These are phyloP conservation scores for Archaeoteleia sp. DNA, from an alignment of 2,888 invertebrate genomes.

Conservation along the genomic window DNA sequence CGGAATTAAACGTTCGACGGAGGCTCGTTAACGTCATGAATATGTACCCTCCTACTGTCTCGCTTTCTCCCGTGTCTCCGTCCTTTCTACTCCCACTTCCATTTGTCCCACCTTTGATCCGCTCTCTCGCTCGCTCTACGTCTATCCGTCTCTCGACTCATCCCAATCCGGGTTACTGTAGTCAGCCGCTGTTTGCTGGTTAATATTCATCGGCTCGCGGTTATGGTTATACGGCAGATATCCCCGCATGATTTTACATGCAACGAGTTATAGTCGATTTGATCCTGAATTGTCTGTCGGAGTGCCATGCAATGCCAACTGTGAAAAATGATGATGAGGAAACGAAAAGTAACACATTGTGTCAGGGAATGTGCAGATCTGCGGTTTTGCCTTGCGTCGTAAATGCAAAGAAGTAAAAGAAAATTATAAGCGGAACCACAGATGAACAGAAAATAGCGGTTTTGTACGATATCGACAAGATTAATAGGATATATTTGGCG, in stretches of 20 bases:
- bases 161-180: slow-evolving; percentile 48
- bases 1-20: slow-evolving; percentile 75
- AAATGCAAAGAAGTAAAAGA: no score
- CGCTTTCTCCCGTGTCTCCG: slow-evolving; percentile 50
- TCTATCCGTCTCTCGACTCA: slow-evolving; percentile 52
- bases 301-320: slow-evolving; percentile 22
- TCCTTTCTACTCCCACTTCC: slow-evolving; percentile 55
- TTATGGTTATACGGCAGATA: slow-evolving; percentile 59
- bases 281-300: slow-evolving; percentile 54
- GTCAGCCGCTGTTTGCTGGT: slow-evolving; percentile 69
- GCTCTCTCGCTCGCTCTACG: slow-evolving; percentile 20
- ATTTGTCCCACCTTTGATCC: slow-evolving; percentile 19
- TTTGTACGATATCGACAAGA: no score
- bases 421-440: no score
- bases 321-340: neutral
- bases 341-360: no score
- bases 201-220: slow-evolving; percentile 72
- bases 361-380: no score
- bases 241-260: slow-evolving; percentile 43
- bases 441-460: no score
- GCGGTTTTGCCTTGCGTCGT: no score
- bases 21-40: slow-evolving; percentile 76
- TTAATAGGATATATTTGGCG: no score
- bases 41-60: slow-evolving; percentile 74
- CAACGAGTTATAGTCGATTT: slow-evolving; percentile 65